Base-by-base conservation (phyloP, 2,888 invertebrate species). In the Diogma glabrata region DNA sequence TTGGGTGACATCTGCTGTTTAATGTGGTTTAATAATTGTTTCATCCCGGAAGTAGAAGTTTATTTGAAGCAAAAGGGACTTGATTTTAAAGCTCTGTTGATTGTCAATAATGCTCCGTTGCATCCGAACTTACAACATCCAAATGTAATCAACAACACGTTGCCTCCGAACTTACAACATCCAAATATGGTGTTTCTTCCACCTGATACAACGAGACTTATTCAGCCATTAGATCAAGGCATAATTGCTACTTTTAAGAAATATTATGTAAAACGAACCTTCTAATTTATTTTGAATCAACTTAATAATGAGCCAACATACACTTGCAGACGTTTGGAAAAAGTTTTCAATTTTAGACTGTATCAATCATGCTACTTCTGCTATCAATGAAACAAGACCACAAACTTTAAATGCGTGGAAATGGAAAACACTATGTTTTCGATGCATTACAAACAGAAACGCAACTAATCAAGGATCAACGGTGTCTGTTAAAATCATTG, bases 331-430 rank as follows among this genome's bases (percentile, higher is more conserved):
- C 6, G 8, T 9, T 38, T 38, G 38, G 38, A 38, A 33, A 33
- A 33, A 33, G 33, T 33, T 33, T 33, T 33, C 33, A 14, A 33
- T 33, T 33, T 33, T 33, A 33, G 33, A 33, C 10, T 33, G 33
- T 33, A 33, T 33, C 9, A n/a, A n/a, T n/a, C n/a, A n/a, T n/a
- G n/a, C n/a, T n/a, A 33, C 33, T 33, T 33, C 33, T 33, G 33
- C 33, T 33, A 33, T 33, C 33, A 14, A n/a, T n/a, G n/a, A n/a
- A n/a, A n/a, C n/a, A n/a, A n/a, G n/a, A n/a, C 16, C 16, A 38
- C 38, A 3, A 38, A 38, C 19, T 38, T 38, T 38, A 38, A 38
- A 38, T 38, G 38, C 38, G 16, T 38, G 19, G n/a, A n/a, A n/a
- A 8, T 6, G 38, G 16, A 38, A 17, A 38, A 3, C 38, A 38